Evolutionary conservation across 2,888 invertebrate genomes (phyloP).

Genomic region (Acleris literana): DNA sequence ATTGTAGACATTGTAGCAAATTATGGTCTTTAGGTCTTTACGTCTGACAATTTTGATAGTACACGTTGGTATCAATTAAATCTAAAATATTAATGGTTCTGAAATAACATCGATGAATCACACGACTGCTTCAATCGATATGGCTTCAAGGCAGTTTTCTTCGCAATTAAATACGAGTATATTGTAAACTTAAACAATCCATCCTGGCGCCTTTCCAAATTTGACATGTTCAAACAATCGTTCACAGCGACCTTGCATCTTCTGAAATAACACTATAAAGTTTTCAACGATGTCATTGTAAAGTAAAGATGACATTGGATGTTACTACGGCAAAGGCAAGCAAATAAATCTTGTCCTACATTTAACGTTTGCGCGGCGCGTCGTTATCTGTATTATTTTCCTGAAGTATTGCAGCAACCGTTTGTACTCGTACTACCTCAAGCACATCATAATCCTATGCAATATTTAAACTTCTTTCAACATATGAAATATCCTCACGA

Average conservation of each 20-base stretch:
- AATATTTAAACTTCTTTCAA: constrained; percentile 2
- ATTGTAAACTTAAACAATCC: constrained; percentile 24
- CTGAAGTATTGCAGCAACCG: constrained; percentile 12
- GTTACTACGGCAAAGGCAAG: constrained; percentile 23
- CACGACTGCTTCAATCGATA: constrained; percentile 23
- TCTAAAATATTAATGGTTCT: constrained; percentile 8
- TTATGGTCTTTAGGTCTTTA: constrained; percentile 6
- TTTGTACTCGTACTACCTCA: constrained; percentile 9
- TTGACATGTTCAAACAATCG: constrained; percentile 36
- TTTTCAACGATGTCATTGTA: constrained; percentile 29
- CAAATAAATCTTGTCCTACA: constrained; percentile 34
- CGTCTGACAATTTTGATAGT: constrained; percentile 13
- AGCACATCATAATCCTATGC: constrained; percentile 8
- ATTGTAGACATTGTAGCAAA: constrained; percentile 4
- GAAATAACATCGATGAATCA: constrained; percentile 16
- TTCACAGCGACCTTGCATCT: constrained; percentile 34
- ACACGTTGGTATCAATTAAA: constrained; percentile 14
- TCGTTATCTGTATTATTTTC: constrained; percentile 18
- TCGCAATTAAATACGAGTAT: constrained; percentile 11
- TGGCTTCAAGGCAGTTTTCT: constrained; percentile 11
- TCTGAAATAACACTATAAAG: constrained; percentile 42
- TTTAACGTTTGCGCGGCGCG: constrained; percentile 15
- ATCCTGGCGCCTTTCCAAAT: constrained; percentile 24
- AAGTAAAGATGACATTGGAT: constrained; percentile 22
- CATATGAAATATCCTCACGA: constrained; percentile 9